Evolutionary conservation across 2,113 vertebrate genomes (phyloP), one percentile per base, ranked within the genome.

Genomic region (Neomonachus schauinslandi): DNA sequence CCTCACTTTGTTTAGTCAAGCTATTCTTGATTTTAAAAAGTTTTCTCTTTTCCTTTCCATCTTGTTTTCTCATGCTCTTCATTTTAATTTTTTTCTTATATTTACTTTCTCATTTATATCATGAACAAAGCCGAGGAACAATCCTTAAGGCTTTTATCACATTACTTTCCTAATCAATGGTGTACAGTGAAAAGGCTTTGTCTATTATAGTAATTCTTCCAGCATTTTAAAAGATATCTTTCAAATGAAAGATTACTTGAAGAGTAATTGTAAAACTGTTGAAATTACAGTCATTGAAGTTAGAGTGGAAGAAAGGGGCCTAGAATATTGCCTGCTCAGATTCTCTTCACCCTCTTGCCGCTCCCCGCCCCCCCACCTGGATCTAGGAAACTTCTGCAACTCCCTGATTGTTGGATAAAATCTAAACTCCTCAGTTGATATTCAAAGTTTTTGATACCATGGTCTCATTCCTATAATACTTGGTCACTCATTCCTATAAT

Each of bases 171-270:
- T 55, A 8, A 69, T 87, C 57, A 63, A 18, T 49, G 51, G 15
- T 74, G 12, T 77, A 83, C 4, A 72, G 4, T 39, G 42, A 57
- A 61, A 76, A 77, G 4, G 14, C 59, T 71, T 81, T 14, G 4
- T 89, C 55, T 39, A n/a, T 82, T 63, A 39, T 5, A n/a, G 72
- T 28, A 81, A 46, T 49, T 53, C 63, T 86, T 39, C 9, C 16
- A 61, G 18, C 9, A 49, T 71, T 90, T 83, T 18, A 36, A 65
- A 91, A 80, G 5, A 4, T n/a, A 36, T 16, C 5, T 85, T 81
- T 77, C 65, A 90, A 69, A 85, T 81, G 79, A 76, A 93, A 87
- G 72, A 28, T 71, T 81, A 63, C 15, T 83, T 90, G 28, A 95
- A 36, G 10, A 33, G 18, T 16, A n/a, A 36, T 55, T 87, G 11